Evolutionary conservation across 2,113 vertebrate genomes (phyloP), one percentile per base, ranked within the genome.

Genomic region (Pholis gunnellus): DNA sequence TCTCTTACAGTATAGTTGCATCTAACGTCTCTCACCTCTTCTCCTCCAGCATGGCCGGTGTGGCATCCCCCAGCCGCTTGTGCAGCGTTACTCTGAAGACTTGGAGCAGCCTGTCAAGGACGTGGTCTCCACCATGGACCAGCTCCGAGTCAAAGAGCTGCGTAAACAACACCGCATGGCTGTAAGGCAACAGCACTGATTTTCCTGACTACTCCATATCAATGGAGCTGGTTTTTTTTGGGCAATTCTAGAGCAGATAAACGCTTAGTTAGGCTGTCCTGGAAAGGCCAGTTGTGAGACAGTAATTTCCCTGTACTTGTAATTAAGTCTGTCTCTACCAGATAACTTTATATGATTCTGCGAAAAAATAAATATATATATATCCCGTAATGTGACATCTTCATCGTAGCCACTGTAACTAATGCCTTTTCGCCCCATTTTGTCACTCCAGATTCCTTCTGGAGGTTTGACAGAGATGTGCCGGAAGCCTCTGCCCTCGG

Each of bases 151-250:
- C 84, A 98, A 95, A 90, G 96, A 96, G 76, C 95, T 99, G 6
- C 96, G 97, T 42, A 99, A 98, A 91, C 97, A 98, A 87, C 98
- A 99, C 90, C 97, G 98, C 77, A 99, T 99, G 98, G 98, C 98
- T 67, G 98, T 99, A 93, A 98, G 97, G 90, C 75, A 74, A 48
- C n/a, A 50, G 1, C 64, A n/a, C 5, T 15, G 18, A 54, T 74
- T 81, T 36, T 50, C 20, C 7, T 31, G 31, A 76, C 27, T 34
- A 11, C 48, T 64, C 46, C 2, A 27, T 17, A 52, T 7, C 2
- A 42, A 20, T 34, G 4, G 10, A 22, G 38, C 50, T 5, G 1
- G 25, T 29, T 38, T 44, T n/a, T 38, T 34, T n/a, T 2, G 11
- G 63, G 4, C 13, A 46, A 46, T 64, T 44, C 29, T 14, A 48